Percentiles rank a stretch among this genome's conserved stretches.
Conservation (phyloP, 2,797 vertebrate species). For the Sarcoramphus papa region DNA sequence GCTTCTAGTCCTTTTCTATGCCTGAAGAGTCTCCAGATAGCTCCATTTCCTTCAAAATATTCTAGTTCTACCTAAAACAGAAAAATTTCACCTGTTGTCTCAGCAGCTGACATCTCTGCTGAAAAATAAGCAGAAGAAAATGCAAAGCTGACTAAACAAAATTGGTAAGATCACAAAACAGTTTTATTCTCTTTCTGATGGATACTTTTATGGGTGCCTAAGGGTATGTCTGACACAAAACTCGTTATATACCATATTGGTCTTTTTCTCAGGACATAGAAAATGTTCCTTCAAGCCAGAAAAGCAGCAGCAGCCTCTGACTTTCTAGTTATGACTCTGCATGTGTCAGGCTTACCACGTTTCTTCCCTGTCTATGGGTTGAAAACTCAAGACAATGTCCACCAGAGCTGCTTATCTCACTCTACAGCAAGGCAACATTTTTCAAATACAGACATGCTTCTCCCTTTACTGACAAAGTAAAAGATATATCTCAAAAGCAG, state of each 20-base stretch:
- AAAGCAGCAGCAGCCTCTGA: neutral
- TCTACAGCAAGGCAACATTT: neutral
- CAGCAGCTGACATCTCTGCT: neutral
- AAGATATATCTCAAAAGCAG: neutral
- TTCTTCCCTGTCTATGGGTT: neutral
- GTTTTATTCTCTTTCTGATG: neutral
- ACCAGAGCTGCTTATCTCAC: neutral
- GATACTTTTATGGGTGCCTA: neutral
- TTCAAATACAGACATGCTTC: neutral
- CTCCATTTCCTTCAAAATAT: neutral
- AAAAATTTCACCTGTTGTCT: neutral
- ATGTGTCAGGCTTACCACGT: neutral
- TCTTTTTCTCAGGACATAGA: neutral
- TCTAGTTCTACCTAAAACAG: neutral
- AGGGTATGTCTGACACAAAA: neutral
- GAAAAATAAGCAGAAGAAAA: neutral
- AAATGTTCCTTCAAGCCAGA: neutral
- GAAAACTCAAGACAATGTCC: neutral
- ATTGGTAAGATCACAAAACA: neutral
- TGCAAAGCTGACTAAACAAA: neutral
- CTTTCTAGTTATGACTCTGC: neutral
- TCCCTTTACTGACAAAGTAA: neutral
- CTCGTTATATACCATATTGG: rapidly evolving
- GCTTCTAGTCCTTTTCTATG: neutral
- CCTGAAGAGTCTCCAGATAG: neutral